These are phyloP conservation scores for Tiliacea aurago DNA, from an alignment of 2,888 invertebrate species.

Conservation along the genomic window DNA sequence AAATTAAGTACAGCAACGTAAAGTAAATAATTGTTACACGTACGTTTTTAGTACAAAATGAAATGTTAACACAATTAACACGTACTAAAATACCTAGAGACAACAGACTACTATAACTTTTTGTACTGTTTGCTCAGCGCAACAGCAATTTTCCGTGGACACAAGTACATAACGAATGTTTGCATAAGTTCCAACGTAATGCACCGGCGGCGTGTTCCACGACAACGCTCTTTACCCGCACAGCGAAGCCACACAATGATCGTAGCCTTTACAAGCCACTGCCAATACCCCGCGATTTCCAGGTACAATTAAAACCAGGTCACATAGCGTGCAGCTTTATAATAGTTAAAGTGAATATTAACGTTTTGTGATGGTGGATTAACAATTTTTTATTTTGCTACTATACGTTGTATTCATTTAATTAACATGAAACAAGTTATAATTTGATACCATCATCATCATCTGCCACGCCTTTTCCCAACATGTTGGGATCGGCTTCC, in stretches of 20 bases:
- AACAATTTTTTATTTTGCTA: no score
- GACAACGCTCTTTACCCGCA: slow-evolving; percentile 52
- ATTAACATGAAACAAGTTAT: neutral
- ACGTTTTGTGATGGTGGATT: slow-evolving; percentile 45
- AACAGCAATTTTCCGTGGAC: slow-evolving; percentile 69
- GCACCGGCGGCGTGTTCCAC: slow-evolving; percentile 52
- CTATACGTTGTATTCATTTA: neutral
- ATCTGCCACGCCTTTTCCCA: no score
- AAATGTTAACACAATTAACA: slow-evolving; percentile 65
- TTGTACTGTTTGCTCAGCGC: slow-evolving; percentile 61
- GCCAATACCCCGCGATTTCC: slow-evolving; percentile 62
- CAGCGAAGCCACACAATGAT: slow-evolving; percentile 55
- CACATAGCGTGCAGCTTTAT: slow-evolving; percentile 50
- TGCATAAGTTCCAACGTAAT: slow-evolving; percentile 67
- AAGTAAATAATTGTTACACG: slow-evolving; percentile 33
- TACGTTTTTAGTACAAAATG: slow-evolving; percentile 44
- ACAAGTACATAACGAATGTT: slow-evolving; percentile 71
- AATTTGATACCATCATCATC: no score
- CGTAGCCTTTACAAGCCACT: slow-evolving; percentile 51
- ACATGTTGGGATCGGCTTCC: no score
- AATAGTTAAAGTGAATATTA: slow-evolving; percentile 55
- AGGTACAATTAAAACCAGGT: slow-evolving; percentile 64
- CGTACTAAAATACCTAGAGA: slow-evolving; percentile 60
- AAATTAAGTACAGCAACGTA: slow-evolving; percentile 29
- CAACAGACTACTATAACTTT: slow-evolving; percentile 63